Conservation (phyloP, 2,797 vertebrate species). For the Chaetophractus vellerosus region DNA sequence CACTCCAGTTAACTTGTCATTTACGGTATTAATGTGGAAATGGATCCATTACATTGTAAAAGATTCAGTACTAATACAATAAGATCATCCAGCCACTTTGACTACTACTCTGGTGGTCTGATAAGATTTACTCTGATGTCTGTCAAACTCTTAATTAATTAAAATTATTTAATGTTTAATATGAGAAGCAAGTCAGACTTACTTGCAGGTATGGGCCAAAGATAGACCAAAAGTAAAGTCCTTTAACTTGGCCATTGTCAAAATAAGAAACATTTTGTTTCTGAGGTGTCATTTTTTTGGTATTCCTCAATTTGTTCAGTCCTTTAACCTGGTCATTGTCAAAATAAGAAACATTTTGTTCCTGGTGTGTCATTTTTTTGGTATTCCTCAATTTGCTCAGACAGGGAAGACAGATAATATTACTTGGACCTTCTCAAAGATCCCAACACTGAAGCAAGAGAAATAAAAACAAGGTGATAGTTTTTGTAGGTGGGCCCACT, state of each 20-base stretch:
- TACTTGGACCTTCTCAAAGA: background rate
- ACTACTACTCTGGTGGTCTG: background rate
- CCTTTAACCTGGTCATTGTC: background rate
- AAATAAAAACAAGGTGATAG: background rate
- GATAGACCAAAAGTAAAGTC: background rate
- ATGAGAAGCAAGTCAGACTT: background rate
- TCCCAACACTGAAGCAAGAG: background rate
- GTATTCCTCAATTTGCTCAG: background rate
- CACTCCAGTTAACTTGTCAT: background rate
- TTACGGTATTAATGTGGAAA: conserved; percentile 4
- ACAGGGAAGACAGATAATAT: background rate
- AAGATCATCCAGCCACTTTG: background rate
- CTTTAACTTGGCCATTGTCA: background rate
- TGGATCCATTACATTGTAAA: background rate
- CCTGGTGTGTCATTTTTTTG: background rate
- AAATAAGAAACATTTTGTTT: background rate
- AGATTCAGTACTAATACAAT: background rate
- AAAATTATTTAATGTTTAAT: conserved; percentile 15
- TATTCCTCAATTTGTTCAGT: too few species aligned
- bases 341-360: conserved; percentile 2
- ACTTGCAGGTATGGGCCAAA: background rate
- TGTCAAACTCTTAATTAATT: background rate
- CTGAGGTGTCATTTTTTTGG: background rate
- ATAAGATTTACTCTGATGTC: background rate
- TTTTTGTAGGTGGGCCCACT: background rate